A percentile compares a stretch with the other conserved stretches of the same genome.
Conservation (phyloP, 2,888 invertebrate species). For the Leptothorax acervorum region DNA sequence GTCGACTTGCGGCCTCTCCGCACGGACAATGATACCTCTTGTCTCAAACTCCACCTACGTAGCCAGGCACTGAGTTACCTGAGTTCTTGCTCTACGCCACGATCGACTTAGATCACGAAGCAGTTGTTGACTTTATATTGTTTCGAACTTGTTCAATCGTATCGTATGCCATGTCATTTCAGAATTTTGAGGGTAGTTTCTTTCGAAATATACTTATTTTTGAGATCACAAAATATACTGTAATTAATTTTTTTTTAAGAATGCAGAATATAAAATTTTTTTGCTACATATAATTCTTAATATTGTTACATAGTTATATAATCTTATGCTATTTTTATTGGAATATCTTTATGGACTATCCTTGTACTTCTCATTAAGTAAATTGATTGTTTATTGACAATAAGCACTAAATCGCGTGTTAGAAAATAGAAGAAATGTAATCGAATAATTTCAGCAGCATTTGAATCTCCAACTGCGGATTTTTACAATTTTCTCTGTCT, state of each 20-base stretch:
- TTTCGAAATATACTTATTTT: not conserved
- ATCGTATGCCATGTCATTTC: not conserved
- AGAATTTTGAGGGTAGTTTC: not conserved
- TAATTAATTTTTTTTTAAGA: not conserved
- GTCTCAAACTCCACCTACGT: constrained; percentile 71
- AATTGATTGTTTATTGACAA: not conserved
- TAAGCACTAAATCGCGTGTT: not conserved
- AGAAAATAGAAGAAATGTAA: not conserved
- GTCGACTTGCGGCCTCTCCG: constrained; percentile 60
- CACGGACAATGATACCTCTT: constrained; percentile 74
- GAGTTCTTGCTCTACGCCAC: constrained; percentile 62
- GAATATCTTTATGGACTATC: not conserved
- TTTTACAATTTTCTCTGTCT: constrained; percentile 22
- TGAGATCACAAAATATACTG: not conserved
- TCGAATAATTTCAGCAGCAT: constrained; percentile 2
- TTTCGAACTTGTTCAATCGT: constrained; percentile 64
- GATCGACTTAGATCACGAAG: constrained; percentile 69
- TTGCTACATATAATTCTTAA: not conserved
- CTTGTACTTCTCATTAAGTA: not conserved
- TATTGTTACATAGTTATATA: not conserved
- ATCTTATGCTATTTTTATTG: not conserved
- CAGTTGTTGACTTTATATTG: constrained; percentile 76
- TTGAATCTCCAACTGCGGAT: constrained; percentile 3
- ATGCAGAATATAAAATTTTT: not conserved
- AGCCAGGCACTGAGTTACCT: constrained; percentile 69